Base-by-base conservation (phyloP, 2,113 vertebrate genomes). In the Anthoscopus minutus region DNA sequence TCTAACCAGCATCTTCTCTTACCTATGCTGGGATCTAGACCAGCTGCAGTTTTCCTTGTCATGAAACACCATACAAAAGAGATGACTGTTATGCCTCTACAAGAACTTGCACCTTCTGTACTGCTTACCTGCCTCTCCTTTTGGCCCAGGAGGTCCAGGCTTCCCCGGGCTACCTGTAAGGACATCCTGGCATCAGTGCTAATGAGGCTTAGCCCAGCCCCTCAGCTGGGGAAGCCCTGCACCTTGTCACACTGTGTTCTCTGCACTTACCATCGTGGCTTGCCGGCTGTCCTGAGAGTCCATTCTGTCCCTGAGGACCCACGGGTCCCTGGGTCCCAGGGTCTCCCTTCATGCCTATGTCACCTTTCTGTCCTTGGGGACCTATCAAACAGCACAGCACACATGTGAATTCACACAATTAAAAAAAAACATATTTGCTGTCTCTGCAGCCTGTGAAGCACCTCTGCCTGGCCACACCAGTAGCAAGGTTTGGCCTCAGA, bases 101-200 rank as follows among this genome's bases (percentile, higher is more conserved):
- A 45, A 84, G 38, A 74, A 94, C 37, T 11, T 37, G 15, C 27
- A 57, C 33, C 21, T 79, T 60, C 54, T 85, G 38, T 28, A 37
- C 15, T 54, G 48, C 95, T 89, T 96, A 98, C 98, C 98, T 96
- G 88, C 22, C 16, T 97, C 85, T 87, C 98, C 98, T 95, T 98
- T 97, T 13, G 62, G 66, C 35, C 98, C 98, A 88, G 95, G 79
- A 78, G 1, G 27, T 84, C 98, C 98, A 60, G 89, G 56, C 3
- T 50, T 15, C 37, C 98, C 98, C 1, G 2, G 27, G 45, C 17
- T 60, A 61, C 98, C 98, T 98, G 92, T 33, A 97, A 97, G 2
- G 33, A 84, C 71, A 85, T 35, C 66, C 21, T 24, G 44, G 17
- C 56, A 54, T 95, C 82, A 94, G 91, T 45, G 54, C 30, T 22